Evolutionary conservation across 92 coral and sea anemone genomes (phyloP).

Genomic region (Porites divaricata): DNA sequence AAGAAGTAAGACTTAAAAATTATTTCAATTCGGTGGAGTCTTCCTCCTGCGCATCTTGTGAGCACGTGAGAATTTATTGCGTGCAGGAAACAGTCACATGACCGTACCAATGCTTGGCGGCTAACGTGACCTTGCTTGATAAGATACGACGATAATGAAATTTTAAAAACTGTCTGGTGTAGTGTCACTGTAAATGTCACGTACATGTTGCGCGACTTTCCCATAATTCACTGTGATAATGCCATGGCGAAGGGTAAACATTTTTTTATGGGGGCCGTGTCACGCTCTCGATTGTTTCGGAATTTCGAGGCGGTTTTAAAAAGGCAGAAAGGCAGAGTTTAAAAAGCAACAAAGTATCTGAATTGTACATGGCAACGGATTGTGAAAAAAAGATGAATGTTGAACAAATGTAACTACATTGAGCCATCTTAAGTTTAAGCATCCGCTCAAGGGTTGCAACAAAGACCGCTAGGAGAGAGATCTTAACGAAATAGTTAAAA

Average conservation of each 20-base stretch:
- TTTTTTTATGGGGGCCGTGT: not conserved
- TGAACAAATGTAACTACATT: no score
- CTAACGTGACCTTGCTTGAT: constrained; percentile 20
- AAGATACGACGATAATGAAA: not conserved
- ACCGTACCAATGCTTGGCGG: constrained; percentile 9
- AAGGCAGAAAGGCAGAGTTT: not conserved
- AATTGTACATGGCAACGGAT: no score
- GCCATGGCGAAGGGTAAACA: not conserved
- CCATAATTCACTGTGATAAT: not conserved
- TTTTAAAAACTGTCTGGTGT: constrained; percentile 1
- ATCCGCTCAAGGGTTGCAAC: no score
- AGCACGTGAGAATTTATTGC: constrained; percentile 83
- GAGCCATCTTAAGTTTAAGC: no score
- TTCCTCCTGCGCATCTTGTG: constrained; percentile 87
- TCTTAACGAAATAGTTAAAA: no score
- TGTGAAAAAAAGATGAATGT: no score
- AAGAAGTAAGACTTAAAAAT: constrained; percentile 85
- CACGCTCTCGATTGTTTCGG: not conserved
- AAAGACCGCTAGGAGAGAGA: no score
- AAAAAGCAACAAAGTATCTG: not conserved
- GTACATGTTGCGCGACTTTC: constrained; percentile 4
- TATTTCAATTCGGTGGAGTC: constrained; percentile 91
- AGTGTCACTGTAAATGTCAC: not conserved
- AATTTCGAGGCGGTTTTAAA: not conserved
- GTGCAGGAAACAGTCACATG: constrained; percentile 71